A percentile compares a stretch with the other conserved stretches of the same genome.
Conservation (phyloP, 2,888 invertebrate species). For the Ophion ventricosus region DNA sequence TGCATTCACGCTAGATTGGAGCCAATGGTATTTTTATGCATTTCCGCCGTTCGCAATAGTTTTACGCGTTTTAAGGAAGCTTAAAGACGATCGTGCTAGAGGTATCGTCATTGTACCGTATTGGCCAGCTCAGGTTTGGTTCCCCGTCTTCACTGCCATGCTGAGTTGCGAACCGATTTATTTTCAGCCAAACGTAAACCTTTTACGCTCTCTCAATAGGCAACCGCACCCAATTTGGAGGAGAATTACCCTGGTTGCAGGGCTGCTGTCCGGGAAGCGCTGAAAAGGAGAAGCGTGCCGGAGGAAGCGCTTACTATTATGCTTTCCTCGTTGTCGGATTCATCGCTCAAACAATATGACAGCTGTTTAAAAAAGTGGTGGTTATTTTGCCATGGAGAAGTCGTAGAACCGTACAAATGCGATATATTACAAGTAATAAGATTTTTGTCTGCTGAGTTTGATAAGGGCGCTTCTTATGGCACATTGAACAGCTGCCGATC, state of each 20-base stretch:
- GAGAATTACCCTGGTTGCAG: conserved; percentile 20
- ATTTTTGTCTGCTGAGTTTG: conserved; percentile 7
- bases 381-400: conserved; percentile 8
- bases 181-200: conserved; percentile 53
- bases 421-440: conserved; percentile 1
- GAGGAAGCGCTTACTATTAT: conserved; percentile 11
- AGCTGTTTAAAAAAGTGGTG: conserved; percentile 28
- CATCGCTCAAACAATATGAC: conserved; percentile 21
- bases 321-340: conserved; percentile 26
- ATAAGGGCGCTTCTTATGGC: conserved; percentile 1
- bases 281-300: conserved; percentile 10
- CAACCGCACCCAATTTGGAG: conserved; percentile 25
- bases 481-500: not conserved
- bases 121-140: conserved; percentile 64
- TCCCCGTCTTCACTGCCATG: conserved; percentile 48
- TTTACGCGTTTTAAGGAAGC: conserved; percentile 61
- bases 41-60: conserved; percentile 54
- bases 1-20: conserved; percentile 60
- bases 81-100: conserved; percentile 40
- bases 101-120: conserved; percentile 64
- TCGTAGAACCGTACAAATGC: not conserved
- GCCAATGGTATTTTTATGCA: no score
- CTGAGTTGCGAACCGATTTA: conserved; percentile 49
- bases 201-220: conserved; percentile 56
- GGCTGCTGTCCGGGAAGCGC: conserved; percentile 28